Conservation (phyloP, 1,140 invertebrate genomes). For the Delia radicum region DNA sequence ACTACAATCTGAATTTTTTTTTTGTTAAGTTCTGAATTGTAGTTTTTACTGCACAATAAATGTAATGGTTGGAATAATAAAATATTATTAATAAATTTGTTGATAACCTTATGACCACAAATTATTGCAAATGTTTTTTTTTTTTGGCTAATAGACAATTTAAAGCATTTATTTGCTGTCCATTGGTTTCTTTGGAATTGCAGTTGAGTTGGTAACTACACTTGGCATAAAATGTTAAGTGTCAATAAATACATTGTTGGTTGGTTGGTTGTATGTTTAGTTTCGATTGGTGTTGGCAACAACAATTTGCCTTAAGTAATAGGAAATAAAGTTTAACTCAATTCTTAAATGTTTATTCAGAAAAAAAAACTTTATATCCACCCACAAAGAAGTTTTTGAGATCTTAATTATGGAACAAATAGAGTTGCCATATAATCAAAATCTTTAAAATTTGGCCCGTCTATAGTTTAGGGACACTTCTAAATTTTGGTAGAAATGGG, state of each 20-base stretch:
- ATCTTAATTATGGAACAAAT: neutral
- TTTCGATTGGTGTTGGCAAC: neutral
- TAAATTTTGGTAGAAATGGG: too few species aligned
- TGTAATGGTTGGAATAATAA: conserved; percentile 5
- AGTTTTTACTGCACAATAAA: neutral
- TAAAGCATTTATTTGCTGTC: neutral
- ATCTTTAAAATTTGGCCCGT: too few species aligned
- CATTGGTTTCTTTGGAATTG: neutral
- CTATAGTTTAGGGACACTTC: too few species aligned
- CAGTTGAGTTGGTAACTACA: neutral
- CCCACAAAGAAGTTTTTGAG: conserved; percentile 5
- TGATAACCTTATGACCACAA: conserved; percentile 17
- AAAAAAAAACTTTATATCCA: neutral
- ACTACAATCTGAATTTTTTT: neutral
- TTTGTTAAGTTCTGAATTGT: neutral
- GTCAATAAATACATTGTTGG: conserved; percentile 13
- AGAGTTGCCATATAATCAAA: neutral
- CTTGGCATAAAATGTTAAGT: conserved; percentile 18
- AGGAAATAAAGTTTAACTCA: neutral
- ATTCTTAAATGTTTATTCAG: neutral
- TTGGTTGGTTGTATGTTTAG: neutral
- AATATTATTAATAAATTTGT: conserved; percentile 22
- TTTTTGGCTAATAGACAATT: conserved; percentile 12
- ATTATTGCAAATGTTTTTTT: conserved; percentile 11
- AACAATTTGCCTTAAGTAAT: neutral